Conservation (phyloP, 2,888 invertebrate species). For the Rutpela maculata region DNA sequence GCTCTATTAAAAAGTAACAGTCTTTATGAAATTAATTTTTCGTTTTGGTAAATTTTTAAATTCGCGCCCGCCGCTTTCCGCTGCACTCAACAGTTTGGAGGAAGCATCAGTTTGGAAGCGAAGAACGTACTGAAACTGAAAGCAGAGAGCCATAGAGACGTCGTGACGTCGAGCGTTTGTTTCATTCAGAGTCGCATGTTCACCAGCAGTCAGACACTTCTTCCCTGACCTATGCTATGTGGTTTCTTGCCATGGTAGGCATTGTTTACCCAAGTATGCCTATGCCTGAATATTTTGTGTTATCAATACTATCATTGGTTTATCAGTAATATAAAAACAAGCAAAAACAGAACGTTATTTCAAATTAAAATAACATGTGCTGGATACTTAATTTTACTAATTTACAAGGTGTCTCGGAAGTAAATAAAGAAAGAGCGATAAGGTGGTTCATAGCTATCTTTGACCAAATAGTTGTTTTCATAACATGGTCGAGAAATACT, state of each 20-base stretch:
- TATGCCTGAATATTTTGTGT: background rate
- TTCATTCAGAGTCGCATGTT: constrained; percentile 40
- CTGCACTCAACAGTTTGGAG: constrained; percentile 28
- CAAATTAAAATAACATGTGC: no score
- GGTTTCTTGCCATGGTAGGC: constrained; percentile 2
- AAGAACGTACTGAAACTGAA: constrained; percentile 61
- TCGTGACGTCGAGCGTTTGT: constrained; percentile 57
- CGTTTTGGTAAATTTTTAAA: background rate
- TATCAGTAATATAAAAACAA: background rate
- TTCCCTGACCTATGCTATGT: constrained; percentile 58
- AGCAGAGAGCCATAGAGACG: constrained; percentile 49
- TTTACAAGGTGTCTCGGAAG: no score
- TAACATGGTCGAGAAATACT: no score
- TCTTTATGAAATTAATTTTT: background rate
- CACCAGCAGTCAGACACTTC: constrained; percentile 21
- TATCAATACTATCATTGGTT: background rate
- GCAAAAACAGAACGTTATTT: no score
- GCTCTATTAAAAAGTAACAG: background rate
- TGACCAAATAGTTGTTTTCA: no score
- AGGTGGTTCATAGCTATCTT: no score
- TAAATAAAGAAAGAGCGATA: no score
- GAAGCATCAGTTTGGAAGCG: constrained; percentile 55
- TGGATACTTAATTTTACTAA: no score
- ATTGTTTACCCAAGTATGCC: background rate
- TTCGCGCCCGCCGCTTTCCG: constrained; percentile 34